phyloP scores from a whole-genome alignment of 2,888 invertebrate species.

The Eupithecia abbreviata region DNA sequence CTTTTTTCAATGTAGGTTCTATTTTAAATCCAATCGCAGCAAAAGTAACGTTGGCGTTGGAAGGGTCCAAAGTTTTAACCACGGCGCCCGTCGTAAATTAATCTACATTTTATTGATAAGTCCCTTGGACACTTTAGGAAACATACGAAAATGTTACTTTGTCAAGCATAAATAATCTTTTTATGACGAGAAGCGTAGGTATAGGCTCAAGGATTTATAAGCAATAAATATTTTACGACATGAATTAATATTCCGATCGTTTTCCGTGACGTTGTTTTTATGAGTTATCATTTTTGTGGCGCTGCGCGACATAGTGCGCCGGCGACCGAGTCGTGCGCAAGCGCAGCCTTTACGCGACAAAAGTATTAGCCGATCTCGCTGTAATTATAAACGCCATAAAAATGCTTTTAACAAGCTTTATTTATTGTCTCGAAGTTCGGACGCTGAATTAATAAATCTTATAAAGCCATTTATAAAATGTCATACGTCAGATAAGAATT shows the following conservation, averaged over 20 bases:
- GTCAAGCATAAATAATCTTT: slow-evolving; percentile 83
- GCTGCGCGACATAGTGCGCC: slow-evolving; percentile 63
- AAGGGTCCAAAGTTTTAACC: slow-evolving; percentile 59
- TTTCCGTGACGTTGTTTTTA: slow-evolving; percentile 83
- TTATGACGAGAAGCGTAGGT: slow-evolving; percentile 84
- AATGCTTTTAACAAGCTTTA: slow-evolving; percentile 74
- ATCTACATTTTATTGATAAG: slow-evolving; percentile 79
- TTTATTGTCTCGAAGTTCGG: slow-evolving; percentile 64
- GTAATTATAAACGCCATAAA: slow-evolving; percentile 76
- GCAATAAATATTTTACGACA: slow-evolving; percentile 84
- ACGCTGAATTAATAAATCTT: slow-evolving; percentile 69
- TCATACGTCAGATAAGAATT: slow-evolving; percentile 41
- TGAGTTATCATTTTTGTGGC: slow-evolving; percentile 83
- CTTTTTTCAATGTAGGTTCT: neutral
- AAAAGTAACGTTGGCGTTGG: slow-evolving; percentile 52
- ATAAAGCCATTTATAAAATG: slow-evolving; percentile 47
- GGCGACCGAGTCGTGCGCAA: slow-evolving; percentile 49
- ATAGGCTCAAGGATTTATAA: slow-evolving; percentile 84
- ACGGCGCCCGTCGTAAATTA: slow-evolving; percentile 76
- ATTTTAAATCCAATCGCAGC: slow-evolving; percentile 55
- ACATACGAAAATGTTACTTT: slow-evolving; percentile 83
- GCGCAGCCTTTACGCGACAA: slow-evolving; percentile 61
- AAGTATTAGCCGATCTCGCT: slow-evolving; percentile 73
- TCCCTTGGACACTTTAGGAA: slow-evolving; percentile 75
- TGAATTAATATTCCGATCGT: slow-evolving; percentile 84